Evolutionary conservation across 2,797 vertebrate genomes (phyloP).

Genomic region (Erpetoichthys calabaricus): DNA sequence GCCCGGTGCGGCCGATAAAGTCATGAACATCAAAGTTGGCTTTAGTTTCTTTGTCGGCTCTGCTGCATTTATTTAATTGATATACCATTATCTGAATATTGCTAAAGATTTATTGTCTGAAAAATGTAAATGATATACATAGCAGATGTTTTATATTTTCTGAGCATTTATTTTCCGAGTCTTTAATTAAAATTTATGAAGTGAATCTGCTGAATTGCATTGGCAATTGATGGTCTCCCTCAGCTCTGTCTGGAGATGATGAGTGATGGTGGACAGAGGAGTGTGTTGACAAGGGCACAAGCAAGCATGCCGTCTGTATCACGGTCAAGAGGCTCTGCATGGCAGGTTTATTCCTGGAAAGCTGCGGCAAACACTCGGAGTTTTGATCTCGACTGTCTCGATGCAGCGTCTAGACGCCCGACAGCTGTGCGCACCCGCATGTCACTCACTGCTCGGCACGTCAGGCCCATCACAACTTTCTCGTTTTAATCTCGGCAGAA

Average conservation of each 20-base stretch:
- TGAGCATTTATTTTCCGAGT: slow-evolving; percentile 91
- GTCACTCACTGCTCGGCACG: slow-evolving; percentile 3
- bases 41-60: slow-evolving; percentile 4
- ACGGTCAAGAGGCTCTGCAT: slow-evolving; percentile 37
- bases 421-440: slow-evolving; percentile 2
- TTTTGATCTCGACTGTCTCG: slow-evolving; percentile 23
- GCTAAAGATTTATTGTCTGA: slow-evolving; percentile 77
- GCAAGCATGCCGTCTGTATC: slow-evolving; percentile 57
- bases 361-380: slow-evolving; percentile 33
- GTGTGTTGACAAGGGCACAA: slow-evolving; percentile 78
- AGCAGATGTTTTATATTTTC: slow-evolving; percentile 98
- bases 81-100: slow-evolving; percentile 35
- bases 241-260: slow-evolving; percentile 77
- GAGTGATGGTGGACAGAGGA: slow-evolving; percentile 80
- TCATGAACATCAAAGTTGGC: slow-evolving; percentile 2
- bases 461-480: slow-evolving; percentile 4
- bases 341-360: slow-evolving; percentile 23
- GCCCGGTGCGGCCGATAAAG: too few species aligned
- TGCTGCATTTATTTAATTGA: slow-evolving; percentile 15
- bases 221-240: slow-evolving; percentile 84
- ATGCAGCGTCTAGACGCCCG: background rate
- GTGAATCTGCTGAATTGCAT: slow-evolving; percentile 95
- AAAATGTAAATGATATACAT: slow-evolving; percentile 83
- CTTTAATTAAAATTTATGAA: slow-evolving; percentile 98
- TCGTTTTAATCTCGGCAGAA: background rate